These are phyloP conservation scores for Prorops nasuta DNA, from an alignment of 1,140 invertebrate genomes.

Conservation along the genomic window DNA sequence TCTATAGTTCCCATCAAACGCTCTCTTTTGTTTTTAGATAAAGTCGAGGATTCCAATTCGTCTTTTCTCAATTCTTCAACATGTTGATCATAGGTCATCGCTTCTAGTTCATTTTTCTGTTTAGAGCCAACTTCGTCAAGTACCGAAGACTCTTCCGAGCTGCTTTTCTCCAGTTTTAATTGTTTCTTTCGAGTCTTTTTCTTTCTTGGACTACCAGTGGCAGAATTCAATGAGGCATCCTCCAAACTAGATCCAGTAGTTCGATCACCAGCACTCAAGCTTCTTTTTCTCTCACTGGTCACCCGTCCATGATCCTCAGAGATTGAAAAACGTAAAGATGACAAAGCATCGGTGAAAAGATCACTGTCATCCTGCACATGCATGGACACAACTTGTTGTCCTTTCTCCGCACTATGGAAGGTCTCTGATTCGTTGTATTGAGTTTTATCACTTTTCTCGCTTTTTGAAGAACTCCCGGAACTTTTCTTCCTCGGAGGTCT, in stretches of 20 bases:
- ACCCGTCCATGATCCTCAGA: constrained; percentile 17
- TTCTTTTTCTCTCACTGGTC: constrained; percentile 22
- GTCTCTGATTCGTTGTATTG: constrained; percentile 42
- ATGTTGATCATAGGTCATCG: not conserved
- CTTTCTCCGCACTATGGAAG: constrained; percentile 49
- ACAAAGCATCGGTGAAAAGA: constrained; percentile 44
- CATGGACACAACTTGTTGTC: constrained; percentile 20
- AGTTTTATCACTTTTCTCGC: constrained; percentile 40
- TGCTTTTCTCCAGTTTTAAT: constrained; percentile 25
- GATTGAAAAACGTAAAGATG: constrained; percentile 29
- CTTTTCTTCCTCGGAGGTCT: constrained; percentile 42
- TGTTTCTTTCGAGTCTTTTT: constrained; percentile 27
- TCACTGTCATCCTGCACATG: constrained; percentile 42
- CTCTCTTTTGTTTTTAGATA: constrained; percentile 32
- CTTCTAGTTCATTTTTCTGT: constrained; percentile 19
- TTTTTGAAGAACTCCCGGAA: constrained; percentile 35
- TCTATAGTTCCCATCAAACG: constrained; percentile 29
- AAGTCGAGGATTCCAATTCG: constrained; percentile 12
- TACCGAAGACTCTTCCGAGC: constrained; percentile 31
- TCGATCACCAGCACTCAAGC: constrained; percentile 19
- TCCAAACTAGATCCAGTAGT: constrained; percentile 26
- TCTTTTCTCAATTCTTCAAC: constrained; percentile 4
- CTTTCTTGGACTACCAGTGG: constrained; percentile 22
- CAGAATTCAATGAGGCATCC: constrained; percentile 31
- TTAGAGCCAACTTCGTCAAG: constrained; percentile 12